Conservation (phyloP, 2,797 vertebrate species). For the Enteromius mattozi region DNA sequence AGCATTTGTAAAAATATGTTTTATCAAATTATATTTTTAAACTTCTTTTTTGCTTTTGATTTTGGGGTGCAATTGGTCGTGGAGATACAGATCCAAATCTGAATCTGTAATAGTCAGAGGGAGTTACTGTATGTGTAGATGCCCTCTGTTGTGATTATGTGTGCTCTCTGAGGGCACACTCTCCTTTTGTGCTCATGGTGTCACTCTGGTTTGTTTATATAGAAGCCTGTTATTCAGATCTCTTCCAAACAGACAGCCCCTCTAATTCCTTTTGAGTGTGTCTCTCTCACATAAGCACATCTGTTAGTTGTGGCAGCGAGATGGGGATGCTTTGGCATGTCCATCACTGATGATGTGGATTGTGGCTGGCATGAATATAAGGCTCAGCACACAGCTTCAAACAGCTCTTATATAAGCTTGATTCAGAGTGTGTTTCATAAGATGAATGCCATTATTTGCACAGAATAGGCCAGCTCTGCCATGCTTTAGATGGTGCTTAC, state of each 20-base stretch:
- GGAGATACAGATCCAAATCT: background rate
- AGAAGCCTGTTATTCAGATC: conserved; percentile 16
- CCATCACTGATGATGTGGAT: conserved; percentile 31
- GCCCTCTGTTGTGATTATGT: background rate
- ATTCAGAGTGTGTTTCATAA: conserved; percentile 54
- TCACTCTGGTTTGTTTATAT: conserved; percentile 26
- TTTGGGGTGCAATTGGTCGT: background rate
- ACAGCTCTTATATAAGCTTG: conserved; percentile 57
- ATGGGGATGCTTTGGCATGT: conserved; percentile 46
- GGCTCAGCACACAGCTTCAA: conserved; percentile 48
- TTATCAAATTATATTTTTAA: background rate
- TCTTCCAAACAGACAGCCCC: conserved; percentile 30
- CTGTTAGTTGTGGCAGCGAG: conserved; percentile 41
- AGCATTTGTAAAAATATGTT: background rate
- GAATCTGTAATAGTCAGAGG: background rate
- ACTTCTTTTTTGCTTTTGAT: background rate
- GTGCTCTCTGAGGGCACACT: background rate
- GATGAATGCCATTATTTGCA: conserved; percentile 57
- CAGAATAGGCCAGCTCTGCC: conserved; percentile 42
- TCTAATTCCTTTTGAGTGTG: conserved; percentile 15
- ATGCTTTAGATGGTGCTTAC: conserved; percentile 43
- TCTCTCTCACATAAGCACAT: conserved; percentile 38
- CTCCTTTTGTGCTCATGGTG: conserved; percentile 21
- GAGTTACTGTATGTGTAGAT: conserved; percentile 7
- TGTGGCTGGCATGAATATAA: conserved; percentile 19